Evolutionary conservation across 2,113 vertebrate genomes (phyloP).

Genomic region (Orientallactaga bullata): DNA sequence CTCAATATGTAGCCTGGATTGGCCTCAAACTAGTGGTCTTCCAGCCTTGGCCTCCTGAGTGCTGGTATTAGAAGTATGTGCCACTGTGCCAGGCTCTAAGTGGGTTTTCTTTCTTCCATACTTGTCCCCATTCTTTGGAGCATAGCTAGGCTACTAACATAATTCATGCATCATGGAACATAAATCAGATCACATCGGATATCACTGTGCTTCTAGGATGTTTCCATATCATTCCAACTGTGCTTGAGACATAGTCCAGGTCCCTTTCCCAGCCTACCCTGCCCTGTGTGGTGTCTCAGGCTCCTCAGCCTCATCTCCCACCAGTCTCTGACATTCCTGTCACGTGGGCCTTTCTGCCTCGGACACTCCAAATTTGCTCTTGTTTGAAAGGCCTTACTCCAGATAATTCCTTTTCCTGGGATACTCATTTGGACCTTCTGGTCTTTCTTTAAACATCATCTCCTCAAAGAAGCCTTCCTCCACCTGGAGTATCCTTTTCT

Average conservation of each 20-base stretch:
- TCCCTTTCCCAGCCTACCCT: background rate
- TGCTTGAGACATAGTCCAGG: background rate
- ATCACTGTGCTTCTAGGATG: background rate
- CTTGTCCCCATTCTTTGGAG: background rate
- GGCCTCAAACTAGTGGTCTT: too few relatives aligned
- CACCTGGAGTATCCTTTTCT: background rate
- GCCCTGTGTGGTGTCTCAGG: background rate
- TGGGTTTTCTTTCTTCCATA: conserved; percentile 18
- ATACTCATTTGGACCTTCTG: background rate
- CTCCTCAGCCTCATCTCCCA: background rate
- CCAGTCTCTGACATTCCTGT: background rate
- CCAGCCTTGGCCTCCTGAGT: too few relatives aligned
- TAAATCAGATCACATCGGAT: background rate
- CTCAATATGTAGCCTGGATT: too few relatives aligned
- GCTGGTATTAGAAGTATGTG: too few relatives aligned
- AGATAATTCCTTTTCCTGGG: conserved; percentile 18
- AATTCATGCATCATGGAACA: background rate
- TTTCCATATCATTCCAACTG: background rate
- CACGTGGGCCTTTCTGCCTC: background rate
- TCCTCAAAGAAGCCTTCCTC: background rate
- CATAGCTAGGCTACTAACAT: background rate
- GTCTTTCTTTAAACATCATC: conserved; percentile 44
- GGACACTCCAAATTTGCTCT: background rate
- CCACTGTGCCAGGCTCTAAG: too few relatives aligned
- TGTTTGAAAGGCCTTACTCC: background rate